Evolutionary conservation across 1,140 invertebrate genomes (phyloP).

Genomic region (Leptestheria dahalacensis): DNA sequence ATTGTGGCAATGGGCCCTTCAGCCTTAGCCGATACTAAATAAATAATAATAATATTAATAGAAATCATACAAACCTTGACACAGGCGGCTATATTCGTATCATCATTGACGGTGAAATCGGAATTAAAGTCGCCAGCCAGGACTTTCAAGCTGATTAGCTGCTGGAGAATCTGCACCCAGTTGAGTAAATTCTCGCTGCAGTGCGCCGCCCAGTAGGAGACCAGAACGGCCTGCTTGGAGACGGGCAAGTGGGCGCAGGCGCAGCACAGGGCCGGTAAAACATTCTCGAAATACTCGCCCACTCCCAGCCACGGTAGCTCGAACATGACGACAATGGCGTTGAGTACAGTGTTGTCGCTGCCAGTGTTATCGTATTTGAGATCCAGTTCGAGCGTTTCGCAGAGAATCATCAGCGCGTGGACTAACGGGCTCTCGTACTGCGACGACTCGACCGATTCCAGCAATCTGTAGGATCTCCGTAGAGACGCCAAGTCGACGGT

Average conservation of each 20-base stretch:
- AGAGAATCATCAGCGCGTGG: conserved; percentile 55
- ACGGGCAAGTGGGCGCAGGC: conserved; percentile 54
- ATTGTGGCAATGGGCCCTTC: too few species aligned
- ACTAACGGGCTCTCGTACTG: conserved; percentile 57
- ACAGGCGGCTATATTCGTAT: conserved; percentile 57
- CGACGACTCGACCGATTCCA: conserved; percentile 36
- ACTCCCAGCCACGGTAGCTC: conserved; percentile 68
- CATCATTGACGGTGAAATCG: conserved; percentile 66
- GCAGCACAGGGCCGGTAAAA: conserved; percentile 62
- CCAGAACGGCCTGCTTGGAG: conserved; percentile 61
- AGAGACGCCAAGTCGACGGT: conserved; percentile 36
- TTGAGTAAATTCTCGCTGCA: conserved; percentile 49
- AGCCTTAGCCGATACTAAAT: too few species aligned
- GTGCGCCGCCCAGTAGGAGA: conserved; percentile 57
- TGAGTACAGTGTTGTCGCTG: conserved; percentile 37
- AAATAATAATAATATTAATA: conserved; percentile 14
- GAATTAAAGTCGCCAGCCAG: conserved; percentile 56
- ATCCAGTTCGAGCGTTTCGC: conserved; percentile 55
- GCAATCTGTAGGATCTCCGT: conserved; percentile 41
- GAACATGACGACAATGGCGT: conserved; percentile 72
- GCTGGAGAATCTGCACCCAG: conserved; percentile 65
- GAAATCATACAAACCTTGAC: conserved; percentile 43
- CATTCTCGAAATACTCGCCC: conserved; percentile 65
- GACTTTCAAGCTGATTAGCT: conserved; percentile 59
- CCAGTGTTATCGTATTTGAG: conserved; percentile 37